Evolutionary conservation across 2,888 invertebrate species (phyloP), one percentile per base, ranked within the genome.

Genomic region (Heliconius hortense): DNA sequence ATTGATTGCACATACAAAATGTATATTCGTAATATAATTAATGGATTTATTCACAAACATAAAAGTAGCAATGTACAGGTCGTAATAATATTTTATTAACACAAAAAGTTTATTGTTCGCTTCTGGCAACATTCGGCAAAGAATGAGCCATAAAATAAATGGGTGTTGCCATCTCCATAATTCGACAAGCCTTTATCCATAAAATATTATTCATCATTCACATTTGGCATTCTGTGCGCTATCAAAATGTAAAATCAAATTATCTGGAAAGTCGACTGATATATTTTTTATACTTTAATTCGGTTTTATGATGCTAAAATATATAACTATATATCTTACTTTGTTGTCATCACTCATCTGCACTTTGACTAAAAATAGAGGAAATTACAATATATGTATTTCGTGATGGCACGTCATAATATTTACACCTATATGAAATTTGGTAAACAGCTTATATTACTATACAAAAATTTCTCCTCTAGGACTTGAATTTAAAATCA

Each of bases 131-230:
- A 70, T 73, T 64, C 78, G 53, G 60, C 74, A 76, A 76, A 76
- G 76, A 79, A 73, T 73, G 73, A 73, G 67, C 78, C 78, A 75
- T 79, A 78, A 78, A 79, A 80, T 74, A 76, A 79, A 79, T 78
- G 79, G 75, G 74, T 78, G 77, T 75, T 77, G 73, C 77, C 74
- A 77, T 79, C 79, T 79, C 76, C 63, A 79, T 79, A 78, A 80
- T 80, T 80, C 77, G 79, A 80, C 77, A 76, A 78, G 77, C 73
- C 77, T 77, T 79, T 77, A 79, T 76, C 72, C 76, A 69, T 72
- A 75, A 76, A 70, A 75, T 79, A 79, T 80, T 78, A 79, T 77
- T 76, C 76, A 78, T 78, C 75, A 73, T 74, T 66, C 76, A 76
- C 76, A 75, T 76, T 73, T 77, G 11, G 26, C 64, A 75, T 68